phyloP scores from a whole-genome alignment of 2,888 invertebrate species.

The Cryptocephalus primarius region DNA sequence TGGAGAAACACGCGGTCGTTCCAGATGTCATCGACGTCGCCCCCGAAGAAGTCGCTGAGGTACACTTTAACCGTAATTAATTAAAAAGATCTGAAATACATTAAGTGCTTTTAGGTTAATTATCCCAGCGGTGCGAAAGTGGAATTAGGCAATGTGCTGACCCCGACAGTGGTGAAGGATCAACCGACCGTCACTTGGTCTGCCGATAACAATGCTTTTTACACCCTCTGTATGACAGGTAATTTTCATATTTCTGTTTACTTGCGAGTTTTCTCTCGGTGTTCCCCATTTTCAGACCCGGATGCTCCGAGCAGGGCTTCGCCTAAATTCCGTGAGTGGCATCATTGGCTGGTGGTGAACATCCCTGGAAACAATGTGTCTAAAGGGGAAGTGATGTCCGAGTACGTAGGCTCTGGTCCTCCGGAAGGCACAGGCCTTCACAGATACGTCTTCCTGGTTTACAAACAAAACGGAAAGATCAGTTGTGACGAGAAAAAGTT shows the following conservation, averaged over 20 bases:
- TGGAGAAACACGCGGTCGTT: constrained; percentile 29
- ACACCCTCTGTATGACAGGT: constrained; percentile 50
- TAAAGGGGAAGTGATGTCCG: constrained; percentile 63
- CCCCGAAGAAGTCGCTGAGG: constrained; percentile 21
- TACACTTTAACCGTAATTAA: constrained; percentile 5
- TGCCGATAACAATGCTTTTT: constrained; percentile 35
- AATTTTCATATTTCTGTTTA: too few relatives aligned
- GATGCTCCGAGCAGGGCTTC: constrained; percentile 78
- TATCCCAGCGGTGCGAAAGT: constrained; percentile 24
- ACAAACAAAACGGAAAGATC: constrained; percentile 30
- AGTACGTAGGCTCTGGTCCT: constrained; percentile 78
- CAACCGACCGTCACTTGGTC: constrained; percentile 43
- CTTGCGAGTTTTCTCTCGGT: too few relatives aligned
- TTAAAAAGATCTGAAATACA: not conserved
- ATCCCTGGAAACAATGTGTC: constrained; percentile 61
- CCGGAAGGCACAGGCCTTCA: constrained; percentile 58
- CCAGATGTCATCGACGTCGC: constrained; percentile 29
- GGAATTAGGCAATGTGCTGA: constrained; percentile 24
- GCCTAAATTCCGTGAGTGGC: constrained; percentile 77
- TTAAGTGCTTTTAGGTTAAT: constrained; percentile 14
- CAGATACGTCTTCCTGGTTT: constrained; percentile 57
- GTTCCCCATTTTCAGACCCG: constrained; percentile 50
- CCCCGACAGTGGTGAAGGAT: constrained; percentile 28
- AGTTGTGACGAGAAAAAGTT: constrained; percentile 25
- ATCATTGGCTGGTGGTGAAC: constrained; percentile 85